Base-by-base conservation (phyloP, 2,113 vertebrate species). In the Suncus etruscus region DNA sequence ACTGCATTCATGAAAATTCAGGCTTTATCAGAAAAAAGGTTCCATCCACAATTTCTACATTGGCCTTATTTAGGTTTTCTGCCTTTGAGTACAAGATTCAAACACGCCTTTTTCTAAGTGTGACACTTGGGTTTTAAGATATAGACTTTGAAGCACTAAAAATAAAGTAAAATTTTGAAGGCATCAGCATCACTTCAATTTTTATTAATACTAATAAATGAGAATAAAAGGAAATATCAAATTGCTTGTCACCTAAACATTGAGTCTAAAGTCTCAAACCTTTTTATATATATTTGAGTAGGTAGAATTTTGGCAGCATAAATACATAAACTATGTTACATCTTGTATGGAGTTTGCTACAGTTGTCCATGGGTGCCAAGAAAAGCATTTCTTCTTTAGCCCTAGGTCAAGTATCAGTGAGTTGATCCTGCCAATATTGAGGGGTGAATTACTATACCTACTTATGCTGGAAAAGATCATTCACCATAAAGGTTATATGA, bases 401-500 rank as follows among this genome's bases (percentile, higher is more conserved):
- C 79, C 61, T 76, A 80, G 10, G 22, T 58, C 85, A 96, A 91
- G 14, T 72, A 39, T 91, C 89, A 85, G 54, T 83, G 94, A 94
- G 76, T 94, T 91, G 83, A 85, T 88, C 54, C 54, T 95, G 87
- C 72, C 16, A 1, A 0, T 85, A 91, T 65, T 86, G 87, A 88
- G 45, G 27, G 61, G 76, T 7, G 94, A 92, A 96, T 95, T 92
- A 92, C 83, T 83, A 90, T 14, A 93, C 88, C 87, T 61, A 78
- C 39, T 96, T 81, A 78, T 94, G 96, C 75, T 85, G 87, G 96
- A 96, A 94, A 90, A 82, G 78, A 75, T 89, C 83, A 70, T 93
- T 97, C 96, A 93, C 79, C 86, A 68, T 92, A 91, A 92, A 93
- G 91, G 86, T 73, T 94, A 78, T 84, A 94, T 92, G 95, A 86